These are phyloP conservation scores for Galago senegalensis DNA, from an alignment of 2,797 vertebrate species.

Conservation along the genomic window DNA sequence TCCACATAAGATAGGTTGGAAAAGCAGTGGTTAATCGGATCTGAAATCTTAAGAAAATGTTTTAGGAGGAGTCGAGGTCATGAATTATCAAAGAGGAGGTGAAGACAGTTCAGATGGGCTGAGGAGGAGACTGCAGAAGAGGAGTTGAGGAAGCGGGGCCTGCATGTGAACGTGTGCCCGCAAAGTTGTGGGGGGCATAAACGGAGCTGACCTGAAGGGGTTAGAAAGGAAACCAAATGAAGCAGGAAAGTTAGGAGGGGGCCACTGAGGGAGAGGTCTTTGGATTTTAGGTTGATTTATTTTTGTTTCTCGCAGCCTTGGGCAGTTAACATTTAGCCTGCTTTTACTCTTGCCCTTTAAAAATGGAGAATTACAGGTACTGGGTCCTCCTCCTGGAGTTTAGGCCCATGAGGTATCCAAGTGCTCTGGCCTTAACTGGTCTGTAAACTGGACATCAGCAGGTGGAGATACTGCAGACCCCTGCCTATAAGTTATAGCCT, in stretches of 20 bases:
- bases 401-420: not conserved
- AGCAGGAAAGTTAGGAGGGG: not conserved
- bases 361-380: not conserved
- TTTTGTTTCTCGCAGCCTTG: not conserved
- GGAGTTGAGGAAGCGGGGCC: not conserved
- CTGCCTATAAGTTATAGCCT: not conserved
- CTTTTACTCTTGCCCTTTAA: not conserved
- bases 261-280: not conserved
- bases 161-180: not conserved
- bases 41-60: not conserved
- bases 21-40: not conserved
- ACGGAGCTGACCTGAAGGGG: not conserved
- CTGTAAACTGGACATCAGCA: not conserved
- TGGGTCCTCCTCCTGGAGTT: not conserved
- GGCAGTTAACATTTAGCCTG: not conserved
- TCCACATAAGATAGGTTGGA: not conserved
- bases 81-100: not conserved
- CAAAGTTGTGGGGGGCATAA: not conserved
- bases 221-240: not conserved
- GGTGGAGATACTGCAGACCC: not conserved
- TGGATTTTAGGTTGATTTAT: not conserved
- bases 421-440: not conserved
- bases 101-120: not conserved
- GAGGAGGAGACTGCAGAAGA: not conserved
- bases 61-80: not conserved